phyloP scores from a whole-genome alignment of 2,113 vertebrate genomes.

The Cyanoliseus patagonus region DNA sequence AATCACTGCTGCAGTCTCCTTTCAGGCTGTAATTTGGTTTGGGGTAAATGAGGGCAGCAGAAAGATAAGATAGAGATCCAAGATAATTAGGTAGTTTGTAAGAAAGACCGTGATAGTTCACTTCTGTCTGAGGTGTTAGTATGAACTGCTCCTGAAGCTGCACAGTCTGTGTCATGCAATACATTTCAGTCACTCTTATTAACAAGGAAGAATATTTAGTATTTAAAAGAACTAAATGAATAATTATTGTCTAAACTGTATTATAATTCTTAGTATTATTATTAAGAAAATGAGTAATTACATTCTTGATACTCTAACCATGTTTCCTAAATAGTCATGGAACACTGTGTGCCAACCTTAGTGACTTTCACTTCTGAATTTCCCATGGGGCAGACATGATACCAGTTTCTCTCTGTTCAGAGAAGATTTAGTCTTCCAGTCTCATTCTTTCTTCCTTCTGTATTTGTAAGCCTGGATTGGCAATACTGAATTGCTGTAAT shows the following conservation, averaged over 20 bases:
- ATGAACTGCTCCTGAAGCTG: not conserved
- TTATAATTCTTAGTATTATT: not conserved
- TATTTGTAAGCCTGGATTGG: not conserved
- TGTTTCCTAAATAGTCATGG: not conserved
- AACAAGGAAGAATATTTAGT: not conserved
- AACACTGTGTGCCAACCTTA: not conserved
- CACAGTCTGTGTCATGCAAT: not conserved
- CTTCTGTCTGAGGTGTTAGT: not conserved
- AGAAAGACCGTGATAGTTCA: not conserved
- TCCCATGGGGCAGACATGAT: not conserved
- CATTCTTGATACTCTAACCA: not conserved
- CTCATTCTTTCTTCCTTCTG: not conserved
- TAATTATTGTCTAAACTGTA: not conserved
- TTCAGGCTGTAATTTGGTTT: constrained; percentile 45
- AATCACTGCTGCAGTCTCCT: constrained; percentile 38
- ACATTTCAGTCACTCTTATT: not conserved
- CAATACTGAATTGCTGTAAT: not conserved
- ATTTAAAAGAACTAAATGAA: not conserved
- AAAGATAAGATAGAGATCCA: not conserved
- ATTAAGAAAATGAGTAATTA: not conserved
- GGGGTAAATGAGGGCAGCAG: constrained; percentile 34
- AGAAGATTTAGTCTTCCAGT: not conserved
- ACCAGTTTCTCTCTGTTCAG: not conserved
- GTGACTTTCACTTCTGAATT: not conserved
- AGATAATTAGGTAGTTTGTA: not conserved